These are phyloP conservation scores for Smittia aterrima DNA, from an alignment of 2,888 invertebrate genomes.

Conservation along the genomic window DNA sequence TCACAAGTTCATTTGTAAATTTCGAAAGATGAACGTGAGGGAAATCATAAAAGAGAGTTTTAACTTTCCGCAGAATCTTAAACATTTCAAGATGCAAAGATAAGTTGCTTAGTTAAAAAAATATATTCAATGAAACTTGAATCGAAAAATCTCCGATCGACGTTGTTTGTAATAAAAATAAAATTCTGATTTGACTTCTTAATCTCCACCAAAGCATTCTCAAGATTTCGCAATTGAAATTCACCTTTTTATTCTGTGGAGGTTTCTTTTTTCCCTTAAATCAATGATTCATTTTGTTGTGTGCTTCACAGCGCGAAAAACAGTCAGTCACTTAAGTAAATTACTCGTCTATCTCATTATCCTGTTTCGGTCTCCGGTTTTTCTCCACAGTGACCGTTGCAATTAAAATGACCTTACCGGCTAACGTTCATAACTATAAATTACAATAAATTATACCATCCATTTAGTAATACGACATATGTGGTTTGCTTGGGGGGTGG, in stretches of 20 bases:
- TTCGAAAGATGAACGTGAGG: no score
- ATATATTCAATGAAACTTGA: no score
- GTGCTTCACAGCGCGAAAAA: constrained; percentile 42
- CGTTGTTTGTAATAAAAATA: no score
- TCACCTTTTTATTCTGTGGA: not conserved
- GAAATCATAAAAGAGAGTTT: no score
- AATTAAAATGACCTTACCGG: not conserved
- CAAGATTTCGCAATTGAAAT: not conserved
- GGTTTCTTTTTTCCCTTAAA: not conserved
- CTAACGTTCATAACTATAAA: no score
- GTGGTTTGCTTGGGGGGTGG: not conserved
- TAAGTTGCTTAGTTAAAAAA: no score
- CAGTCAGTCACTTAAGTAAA: constrained; percentile 41
- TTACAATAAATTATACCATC: not conserved
- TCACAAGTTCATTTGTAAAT: no score
- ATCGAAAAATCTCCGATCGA: no score
- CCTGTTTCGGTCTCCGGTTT: no score
- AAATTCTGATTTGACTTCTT: no score
- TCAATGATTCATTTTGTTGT: constrained; percentile 37
- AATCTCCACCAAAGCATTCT: not conserved
- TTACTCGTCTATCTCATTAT: not conserved
- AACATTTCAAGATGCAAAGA: no score
- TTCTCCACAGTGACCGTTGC: not conserved
- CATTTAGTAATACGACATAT: not conserved
- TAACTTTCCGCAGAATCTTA: no score